Base-by-base conservation (phyloP, 1,140 invertebrate species). In the Diplogasteroides magnus region DNA sequence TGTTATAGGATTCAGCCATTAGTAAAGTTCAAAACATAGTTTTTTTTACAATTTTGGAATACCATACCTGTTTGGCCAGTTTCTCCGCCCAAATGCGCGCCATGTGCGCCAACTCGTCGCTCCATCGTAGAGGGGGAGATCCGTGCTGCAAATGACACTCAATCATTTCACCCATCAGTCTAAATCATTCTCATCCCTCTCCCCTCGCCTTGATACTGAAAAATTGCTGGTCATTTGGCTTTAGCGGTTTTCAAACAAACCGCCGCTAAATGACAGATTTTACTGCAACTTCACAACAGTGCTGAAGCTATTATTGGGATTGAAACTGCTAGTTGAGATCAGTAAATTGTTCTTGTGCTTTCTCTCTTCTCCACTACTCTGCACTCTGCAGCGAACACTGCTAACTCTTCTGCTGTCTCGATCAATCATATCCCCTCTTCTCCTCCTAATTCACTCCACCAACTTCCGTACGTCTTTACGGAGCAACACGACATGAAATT, bases 41-140 rank as follows among this genome's bases (percentile, higher is more conserved):
- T n/a, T n/a, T n/a, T n/a, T n/a, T n/a, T n/a, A n/a, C n/a, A n/a
- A 11, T 15, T 19, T 14, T 2, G 6, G 19, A 32, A 32, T 31
- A 31, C 11, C 2, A 13, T 28, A 67, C 65, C 65, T 67, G 65
- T 67, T 67, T 65, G 2, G 78, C 80, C 26, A 82, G 63, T 58
- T 71, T 77, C 2, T 82, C 74, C 23, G 79, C 80, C 80, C 80
- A 82, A 65, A 76, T 58, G 48, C 75, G 70, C 19, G 79, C 79
- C 65, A 69, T 62, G 32, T 68, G 64, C 25, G 28, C 48, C 19
- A 81, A 62, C 60, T 81, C 79, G n/a, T 68, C 63, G 63, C 68
- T 77, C 23, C 75, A 64, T 23, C 66, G 55, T 23, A 81, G 61
- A 23, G 67, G 62, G 1, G 78, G 75, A 15, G 71, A 68, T 1